Percentiles rank a stretch among this genome's conserved stretches.
These are phyloP conservation scores for Hymenopus coronatus DNA, from an alignment of 2,888 invertebrate genomes.

Conservation along the genomic window DNA sequence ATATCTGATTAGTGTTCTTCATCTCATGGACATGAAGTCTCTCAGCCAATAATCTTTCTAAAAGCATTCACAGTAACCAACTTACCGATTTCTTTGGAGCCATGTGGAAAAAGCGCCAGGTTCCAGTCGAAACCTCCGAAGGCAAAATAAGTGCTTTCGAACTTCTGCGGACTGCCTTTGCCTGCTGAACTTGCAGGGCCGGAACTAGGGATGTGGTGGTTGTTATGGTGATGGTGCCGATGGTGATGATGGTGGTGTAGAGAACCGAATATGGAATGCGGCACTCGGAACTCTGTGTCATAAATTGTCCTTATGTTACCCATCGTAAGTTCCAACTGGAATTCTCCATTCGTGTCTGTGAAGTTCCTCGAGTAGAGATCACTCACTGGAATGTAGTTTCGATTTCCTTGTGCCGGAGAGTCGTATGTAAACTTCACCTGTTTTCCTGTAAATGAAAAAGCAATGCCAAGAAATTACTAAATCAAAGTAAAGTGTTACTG, in stretches of 20 bases:
- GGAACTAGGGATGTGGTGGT: constrained; percentile 10
- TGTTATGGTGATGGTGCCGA: constrained; percentile 30
- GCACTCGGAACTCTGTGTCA: constrained; percentile 65
- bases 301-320: constrained; percentile 72
- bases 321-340: constrained; percentile 75
- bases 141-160: constrained; percentile 68
- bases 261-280: constrained; percentile 48
- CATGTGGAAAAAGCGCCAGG: constrained; percentile 60
- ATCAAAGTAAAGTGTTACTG: not conserved
- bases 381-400: constrained; percentile 68
- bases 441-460: constrained; percentile 35
- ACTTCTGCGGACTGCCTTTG: constrained; percentile 42
- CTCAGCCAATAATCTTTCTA: too few relatives aligned
- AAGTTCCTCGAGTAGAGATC: constrained; percentile 70
- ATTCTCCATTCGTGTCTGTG: constrained; percentile 76
- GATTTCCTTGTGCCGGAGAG: constrained; percentile 69
- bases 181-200: not conserved
- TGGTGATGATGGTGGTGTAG: constrained; percentile 39
- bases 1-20: too few relatives aligned
- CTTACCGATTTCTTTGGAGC: constrained; percentile 51
- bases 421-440: constrained; percentile 62
- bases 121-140: constrained; percentile 85
- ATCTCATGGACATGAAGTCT: too few relatives aligned
- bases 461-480: not conserved
- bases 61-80: too few relatives aligned